Evolutionary conservation across 1,140 invertebrate species (phyloP).

Genomic region (Megalopta genalis): DNA sequence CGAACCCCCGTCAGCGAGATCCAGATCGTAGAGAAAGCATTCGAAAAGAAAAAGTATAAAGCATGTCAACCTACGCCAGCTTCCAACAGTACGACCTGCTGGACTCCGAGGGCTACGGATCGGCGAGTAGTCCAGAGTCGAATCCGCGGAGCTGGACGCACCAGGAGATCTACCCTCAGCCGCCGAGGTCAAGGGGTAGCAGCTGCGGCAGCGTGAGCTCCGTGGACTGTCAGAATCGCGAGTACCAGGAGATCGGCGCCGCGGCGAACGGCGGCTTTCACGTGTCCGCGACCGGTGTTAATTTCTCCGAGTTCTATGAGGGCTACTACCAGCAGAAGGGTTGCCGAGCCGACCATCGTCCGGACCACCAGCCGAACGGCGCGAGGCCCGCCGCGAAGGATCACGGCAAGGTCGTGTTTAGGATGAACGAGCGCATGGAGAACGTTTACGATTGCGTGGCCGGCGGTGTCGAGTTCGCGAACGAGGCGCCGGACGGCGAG

Average conservation of each 20-base stretch:
- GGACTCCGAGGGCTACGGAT: conserved; percentile 76
- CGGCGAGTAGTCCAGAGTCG: conserved; percentile 76
- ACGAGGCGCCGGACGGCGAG: conserved; percentile 23
- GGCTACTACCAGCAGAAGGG: conserved; percentile 71
- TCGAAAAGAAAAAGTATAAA: too few species aligned
- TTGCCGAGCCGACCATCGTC: conserved; percentile 52
- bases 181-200: conserved; percentile 73
- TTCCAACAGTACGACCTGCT: conserved; percentile 76
- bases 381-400: conserved; percentile 53
- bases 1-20: too few species aligned
- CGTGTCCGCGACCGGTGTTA: conserved; percentile 58
- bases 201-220: conserved; percentile 75
- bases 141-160: conserved; percentile 67
- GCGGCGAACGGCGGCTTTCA: conserved; percentile 55
- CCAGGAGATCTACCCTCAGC: conserved; percentile 73
- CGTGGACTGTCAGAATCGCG: conserved; percentile 71
- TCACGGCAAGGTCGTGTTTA: conserved; percentile 56
- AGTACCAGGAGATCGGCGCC: conserved; percentile 64
- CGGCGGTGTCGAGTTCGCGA: conserved; percentile 40
- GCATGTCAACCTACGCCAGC: conserved; percentile 72
- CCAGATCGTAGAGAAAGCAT: background rate
- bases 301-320: conserved; percentile 73
- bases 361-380: background rate
- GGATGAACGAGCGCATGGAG: conserved; percentile 61
- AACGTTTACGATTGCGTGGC: conserved; percentile 56